These are phyloP conservation scores for Apostichopus japonicus DNA, from an alignment of 35 echinoderm and acorn worm species.

Conservation along the genomic window DNA sequence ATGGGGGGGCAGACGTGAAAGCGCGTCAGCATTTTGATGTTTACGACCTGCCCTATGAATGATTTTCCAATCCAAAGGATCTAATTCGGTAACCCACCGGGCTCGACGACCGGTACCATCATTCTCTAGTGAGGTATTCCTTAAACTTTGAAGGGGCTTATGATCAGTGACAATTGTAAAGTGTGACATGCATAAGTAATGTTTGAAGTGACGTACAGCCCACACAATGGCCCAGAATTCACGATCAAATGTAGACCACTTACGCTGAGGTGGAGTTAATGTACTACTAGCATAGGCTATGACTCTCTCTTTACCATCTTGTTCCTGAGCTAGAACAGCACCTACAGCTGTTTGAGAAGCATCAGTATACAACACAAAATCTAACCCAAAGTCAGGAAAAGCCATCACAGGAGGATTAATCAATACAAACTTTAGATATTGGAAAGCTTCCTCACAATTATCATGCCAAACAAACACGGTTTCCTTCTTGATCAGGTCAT, in stretches of 20 bases:
- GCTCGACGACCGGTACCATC: constrained; percentile 26
- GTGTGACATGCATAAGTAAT: constrained; percentile 10
- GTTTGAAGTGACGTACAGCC: constrained; percentile 31
- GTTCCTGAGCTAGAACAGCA: constrained; percentile 9
- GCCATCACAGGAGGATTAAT: constrained; percentile 33
- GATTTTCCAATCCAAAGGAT: constrained; percentile 27
- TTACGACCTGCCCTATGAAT: constrained; percentile 11
- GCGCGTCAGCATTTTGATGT: not conserved
- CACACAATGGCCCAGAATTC: constrained; percentile 44
- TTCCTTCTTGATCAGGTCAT: not conserved
- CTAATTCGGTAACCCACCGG: constrained; percentile 46
- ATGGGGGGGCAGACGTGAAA: not conserved
- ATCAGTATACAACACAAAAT: constrained; percentile 44
- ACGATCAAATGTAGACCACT: constrained; percentile 1
- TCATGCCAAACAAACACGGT: not conserved
- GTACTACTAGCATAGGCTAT: constrained; percentile 46
- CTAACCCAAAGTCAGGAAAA: constrained; percentile 36
- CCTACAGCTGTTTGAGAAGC: constrained; percentile 42
- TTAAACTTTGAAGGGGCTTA: not conserved
- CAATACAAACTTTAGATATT: constrained; percentile 20
- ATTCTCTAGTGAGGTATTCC: constrained; percentile 38
- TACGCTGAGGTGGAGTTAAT: not conserved
- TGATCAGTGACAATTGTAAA: constrained; percentile 6
- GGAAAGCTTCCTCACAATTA: constrained; percentile 47
- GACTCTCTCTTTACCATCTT: constrained; percentile 44